Evolutionary conservation across 2,113 vertebrate genomes (phyloP), one percentile per base, ranked within the genome.

Genomic region (Pyxicephalus adspersus): DNA sequence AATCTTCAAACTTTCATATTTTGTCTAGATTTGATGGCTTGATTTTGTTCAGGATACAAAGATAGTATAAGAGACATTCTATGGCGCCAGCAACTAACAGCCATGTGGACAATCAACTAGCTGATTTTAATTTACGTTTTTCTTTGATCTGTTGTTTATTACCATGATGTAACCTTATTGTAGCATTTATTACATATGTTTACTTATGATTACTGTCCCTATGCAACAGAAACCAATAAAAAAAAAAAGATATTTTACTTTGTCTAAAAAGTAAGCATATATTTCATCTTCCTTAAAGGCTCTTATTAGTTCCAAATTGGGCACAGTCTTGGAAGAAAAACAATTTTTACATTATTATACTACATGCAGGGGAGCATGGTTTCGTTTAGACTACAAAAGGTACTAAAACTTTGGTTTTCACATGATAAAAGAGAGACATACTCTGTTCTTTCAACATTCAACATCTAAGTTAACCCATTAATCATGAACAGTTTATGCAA

Each of bases 121-220:
- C 31, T 63, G 31, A 31, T 63, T 38, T 75, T n/a, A 75, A 75
- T 61, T 61, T 63, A 26, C 29, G 19, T 22, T n/a, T 31, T 13
- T 61, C 57, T 75, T 75, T 75, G 57, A 75, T 75, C 72, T 25
- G 16, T 58, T 61, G 31, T 75, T 75, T 75, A 61, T 61, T 45
- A 34, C 31, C 34, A 61, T 77, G 74, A 77, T 52, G 45, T 77
- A 51, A 64, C 64, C 18, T 19, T 26, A 63, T 50, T 25, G 57
- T 76, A 15, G 38, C 60, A 77, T 64, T 29, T 64, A 77, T 77
- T 45, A 45, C 31, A 22, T 63, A 64, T 64, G 60, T 64, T 64
- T 64, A 76, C 74, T 28, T n/a, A 52, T 77, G 74, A 64, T 26
- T 17, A n/a, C 18, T 25, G n/a, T 64, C 60, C 45, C 31, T 68